These are phyloP conservation scores for Pasiphila rectangulata DNA, from an alignment of 2,888 invertebrate species.

Conservation along the genomic window DNA sequence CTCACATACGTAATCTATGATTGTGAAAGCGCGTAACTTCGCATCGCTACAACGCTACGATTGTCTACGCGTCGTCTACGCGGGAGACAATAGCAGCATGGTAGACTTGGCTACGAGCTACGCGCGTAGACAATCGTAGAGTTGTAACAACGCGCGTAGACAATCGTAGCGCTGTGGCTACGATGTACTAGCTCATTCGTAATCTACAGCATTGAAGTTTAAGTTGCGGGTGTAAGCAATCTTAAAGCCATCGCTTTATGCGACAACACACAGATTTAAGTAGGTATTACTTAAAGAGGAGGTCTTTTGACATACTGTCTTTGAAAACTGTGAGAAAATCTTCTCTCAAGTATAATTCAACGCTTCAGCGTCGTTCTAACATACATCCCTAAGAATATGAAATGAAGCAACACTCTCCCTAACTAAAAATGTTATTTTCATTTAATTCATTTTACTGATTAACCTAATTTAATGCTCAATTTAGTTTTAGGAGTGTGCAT, in stretches of 20 bases:
- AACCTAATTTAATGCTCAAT: constrained; percentile 33
- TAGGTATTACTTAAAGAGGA: too few relatives aligned
- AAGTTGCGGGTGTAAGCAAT: not conserved
- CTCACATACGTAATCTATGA: not conserved
- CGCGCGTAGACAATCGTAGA: not conserved
- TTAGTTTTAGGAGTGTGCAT: constrained; percentile 19
- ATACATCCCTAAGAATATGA: too few relatives aligned
- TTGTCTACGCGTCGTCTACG: not conserved
- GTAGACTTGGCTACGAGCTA: not conserved
- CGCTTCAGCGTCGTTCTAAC: too few relatives aligned
- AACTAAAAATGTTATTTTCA: not conserved
- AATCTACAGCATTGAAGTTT: not conserved
- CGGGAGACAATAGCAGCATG: too few relatives aligned
- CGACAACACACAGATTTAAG: too few relatives aligned
- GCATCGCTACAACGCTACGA: constrained; percentile 1
- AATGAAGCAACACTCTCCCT: not conserved
- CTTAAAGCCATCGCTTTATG: not conserved
- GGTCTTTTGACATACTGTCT: too few relatives aligned
- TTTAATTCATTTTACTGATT: not conserved
- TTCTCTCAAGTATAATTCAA: too few relatives aligned
- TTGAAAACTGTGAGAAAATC: too few relatives aligned
- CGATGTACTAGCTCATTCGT: not conserved
- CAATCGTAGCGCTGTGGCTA: not conserved
- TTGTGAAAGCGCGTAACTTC: not conserved
- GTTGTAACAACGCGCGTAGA: not conserved